Base-by-base conservation (phyloP, 2,888 invertebrate species). In the Panzeria rudis region DNA sequence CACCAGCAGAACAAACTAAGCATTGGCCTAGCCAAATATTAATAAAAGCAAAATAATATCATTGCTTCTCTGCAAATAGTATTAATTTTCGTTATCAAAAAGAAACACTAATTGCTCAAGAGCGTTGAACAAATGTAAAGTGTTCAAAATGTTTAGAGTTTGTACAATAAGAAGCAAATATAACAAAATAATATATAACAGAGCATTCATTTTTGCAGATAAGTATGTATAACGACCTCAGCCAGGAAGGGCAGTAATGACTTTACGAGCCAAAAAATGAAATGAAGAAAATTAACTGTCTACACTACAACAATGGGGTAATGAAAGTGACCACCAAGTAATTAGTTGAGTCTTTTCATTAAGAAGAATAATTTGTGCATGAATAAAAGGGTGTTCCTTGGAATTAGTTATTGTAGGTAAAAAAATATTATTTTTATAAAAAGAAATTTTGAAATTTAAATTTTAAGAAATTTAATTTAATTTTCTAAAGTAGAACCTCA, bases 81-180 rank as follows among this genome's bases (percentile, higher is more conserved):
- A 44, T 62, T 68, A 35, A 75, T 32, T 64, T 54, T n/a, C 41
- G 54, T 76, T 73, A 73, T 81, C 78, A 56, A 73, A 78, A 72
- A 38, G 59, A 68, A 78, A 78, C 68, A 78, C 83, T 83, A 83
- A 79, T 83, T 83, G 72, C 78, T 66, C n/a, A 72, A 72, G 66
- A 78, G 66, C 23, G 29, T 38, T 64, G 44, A 64, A 69, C 59
- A 61, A 61, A 69, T 77, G 59, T 56, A 56, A 66, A 66, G 59
- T 47, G 32, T 69, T 78, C 29, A 20, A 52, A 78, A 71, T 62
- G 69, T 44, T n/a, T 61, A 38, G 8, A 50, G 50, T 54, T 52
- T 47, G 38, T 20, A 59, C 35, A 59, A 52, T 56, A 23, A 54
- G 23, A 41, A 25, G 25, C n/a, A 56, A 29, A 56, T 29, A 29